Percentiles rank a stretch among this genome's conserved stretches.
These are phyloP conservation scores for Heliconius sara DNA, from an alignment of 2,888 invertebrate species.

Conservation along the genomic window DNA sequence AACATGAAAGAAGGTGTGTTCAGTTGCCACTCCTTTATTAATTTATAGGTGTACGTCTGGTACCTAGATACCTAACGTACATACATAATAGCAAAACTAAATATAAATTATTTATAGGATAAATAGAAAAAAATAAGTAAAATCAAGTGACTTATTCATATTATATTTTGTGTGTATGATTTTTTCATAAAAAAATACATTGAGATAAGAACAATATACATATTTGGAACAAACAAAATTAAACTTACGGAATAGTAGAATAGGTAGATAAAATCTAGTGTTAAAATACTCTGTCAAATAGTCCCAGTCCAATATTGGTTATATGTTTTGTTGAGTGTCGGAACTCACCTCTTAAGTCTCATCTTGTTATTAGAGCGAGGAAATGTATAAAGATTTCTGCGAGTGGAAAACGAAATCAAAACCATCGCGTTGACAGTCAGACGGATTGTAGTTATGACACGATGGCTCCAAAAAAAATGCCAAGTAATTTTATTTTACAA, in stretches of 20 bases:
- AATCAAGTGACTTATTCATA: background rate
- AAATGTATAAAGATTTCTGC: too few species aligned
- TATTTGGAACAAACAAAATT: too few species aligned
- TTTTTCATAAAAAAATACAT: too few species aligned
- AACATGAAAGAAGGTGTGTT: slow-evolving; percentile 1
- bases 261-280: background rate
- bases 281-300: background rate
- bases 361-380: too few species aligned
- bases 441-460: too few species aligned
- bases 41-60: background rate
- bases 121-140: background rate
- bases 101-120: background rate
- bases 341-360: too few species aligned
- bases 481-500: background rate
- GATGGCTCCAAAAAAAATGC: background rate
- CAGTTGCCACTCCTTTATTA: background rate
- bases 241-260: background rate
- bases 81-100: background rate
- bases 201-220: too few species aligned
- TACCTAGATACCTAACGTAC: background rate
- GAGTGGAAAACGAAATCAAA: too few species aligned
- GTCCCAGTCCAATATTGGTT: background rate
- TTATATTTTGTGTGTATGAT: too few species aligned
- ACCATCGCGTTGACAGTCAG: too few species aligned
- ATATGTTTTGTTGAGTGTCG: too few species aligned